Evolutionary conservation across 2,888 invertebrate species (phyloP), one percentile per base, ranked within the genome.

Genomic region (Stenodera caucasica): DNA sequence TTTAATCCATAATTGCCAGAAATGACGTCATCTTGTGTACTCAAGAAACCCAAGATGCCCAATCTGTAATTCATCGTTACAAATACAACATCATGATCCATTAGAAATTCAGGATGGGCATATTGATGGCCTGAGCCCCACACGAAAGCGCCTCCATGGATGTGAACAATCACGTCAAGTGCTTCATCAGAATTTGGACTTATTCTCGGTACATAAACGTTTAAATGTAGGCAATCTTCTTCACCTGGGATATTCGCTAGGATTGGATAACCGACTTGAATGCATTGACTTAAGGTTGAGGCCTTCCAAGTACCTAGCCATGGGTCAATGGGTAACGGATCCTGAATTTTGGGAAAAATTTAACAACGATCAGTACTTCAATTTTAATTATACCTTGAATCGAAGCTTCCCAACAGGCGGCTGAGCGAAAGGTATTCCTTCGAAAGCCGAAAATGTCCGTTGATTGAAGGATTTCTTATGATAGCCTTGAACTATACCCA

Each of bases 1-100:
- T 89, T 90, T 32, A 91, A 74, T 0, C 91, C 91, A 70, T 85
- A 85, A 76, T 91, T 91, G 4, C 89, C 89, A 0, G 91, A 87
- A 0, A 89, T 81, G 0, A 83, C 73, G 0, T 84, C 83, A 67
- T 91, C 90, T 33, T 87, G 90, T 0, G 91, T 90, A 73, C 89
- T 90, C 0, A 91, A 80, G 76, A 92, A 91, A 51, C 88, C 90
- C 58, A 91, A 73, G 0, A 88, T 86, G 49, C 91, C 90, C n/a
- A 91, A 70, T 50, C 91, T 82, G 71, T 90, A 91, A 76, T 88
- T 90, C 0, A 91, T 70, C 11, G 87, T 89, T 0, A 90, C 89
- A 0, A 87, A 81, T 1, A 91, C 85, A 5, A 89, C 80, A 65
- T 89, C 84, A 51, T 81, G 78, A 54, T 88, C n/a, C n/a, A n/a